Base-by-base conservation (phyloP, 2,888 invertebrate genomes). In the Coenonympha glycerion region DNA sequence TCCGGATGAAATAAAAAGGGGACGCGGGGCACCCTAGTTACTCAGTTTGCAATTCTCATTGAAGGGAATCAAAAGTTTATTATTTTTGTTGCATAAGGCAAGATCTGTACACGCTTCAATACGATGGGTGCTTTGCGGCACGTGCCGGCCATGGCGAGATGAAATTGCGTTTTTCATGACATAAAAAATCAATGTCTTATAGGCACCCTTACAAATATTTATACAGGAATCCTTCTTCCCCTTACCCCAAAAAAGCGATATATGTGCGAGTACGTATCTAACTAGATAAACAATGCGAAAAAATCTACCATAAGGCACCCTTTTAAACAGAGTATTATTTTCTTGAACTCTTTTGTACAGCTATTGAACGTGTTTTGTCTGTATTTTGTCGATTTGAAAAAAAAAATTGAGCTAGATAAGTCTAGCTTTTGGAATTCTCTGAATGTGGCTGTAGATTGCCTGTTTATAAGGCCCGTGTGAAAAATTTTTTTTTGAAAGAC, bases 11-110 rank as follows among this genome's bases (percentile, higher is more conserved):
- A 40, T 39, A 9, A 15, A 33, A 30, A 47, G 55, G 53, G 55
- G 49, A 46, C 40, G 31, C n/a, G n/a, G n/a, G n/a, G n/a, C 49
- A 49, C 55, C 55, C 52, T n/a, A 18, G 40, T 47, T 24, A 39
- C 31, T 44, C 39, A 28, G 22, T 31, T 39, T 40, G 18, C 36
- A 52, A 47, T 39, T 56, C 34, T 45, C 37, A 46, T 47, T 44
- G 46, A 47, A 50, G 46, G 45, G 34, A 39, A 53, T 49, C 41
- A 46, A 39, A 39, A 49, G 42, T 34, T 46, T 31, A n/a, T n/a
- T n/a, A n/a, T n/a, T n/a, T n/a, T n/a, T n/a, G n/a, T n/a, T 40
- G 21, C 39, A 39, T 41, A 47, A 44, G 26, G 49, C 31, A 33
- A 53, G 53, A 53, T 47, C 47, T 50, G 34, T 44, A 49, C 40